Conservation (phyloP, 2,888 invertebrate species). For the Stramonita haemastoma region DNA sequence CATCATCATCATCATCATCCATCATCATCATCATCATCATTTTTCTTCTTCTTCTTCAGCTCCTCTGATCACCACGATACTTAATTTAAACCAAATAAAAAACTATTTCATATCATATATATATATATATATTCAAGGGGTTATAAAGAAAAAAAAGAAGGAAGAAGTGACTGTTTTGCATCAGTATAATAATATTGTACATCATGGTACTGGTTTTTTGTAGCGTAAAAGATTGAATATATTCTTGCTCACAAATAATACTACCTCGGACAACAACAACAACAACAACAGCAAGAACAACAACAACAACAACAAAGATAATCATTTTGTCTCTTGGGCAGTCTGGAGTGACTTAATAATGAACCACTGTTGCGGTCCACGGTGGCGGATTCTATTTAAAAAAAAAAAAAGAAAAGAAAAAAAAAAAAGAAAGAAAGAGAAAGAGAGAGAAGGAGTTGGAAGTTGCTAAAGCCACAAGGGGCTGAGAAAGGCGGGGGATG, state of each 20-base stretch:
- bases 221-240: background rate
- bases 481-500: background rate
- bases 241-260: background rate
- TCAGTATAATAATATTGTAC: background rate
- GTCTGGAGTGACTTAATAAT: background rate
- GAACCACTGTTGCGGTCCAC: background rate
- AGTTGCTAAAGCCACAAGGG: background rate
- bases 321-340: conserved; percentile 7
- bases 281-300: background rate
- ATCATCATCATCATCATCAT: too few species aligned
- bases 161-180: too few species aligned
- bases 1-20: too few species aligned
- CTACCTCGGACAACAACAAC: background rate
- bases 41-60: too few species aligned
- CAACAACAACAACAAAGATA: background rate
- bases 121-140: too few species aligned
- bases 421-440: background rate
- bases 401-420: too few species aligned
- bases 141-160: too few species aligned
- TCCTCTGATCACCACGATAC: too few species aligned
- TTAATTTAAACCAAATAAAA: too few species aligned
- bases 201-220: too few species aligned
- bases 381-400: background rate
- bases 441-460: background rate
- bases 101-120: too few species aligned